A percentile compares a stretch with the other conserved stretches of the same genome.
These are phyloP conservation scores for Tridacna crocea DNA, from an alignment of 2,888 invertebrate species.

Conservation along the genomic window DNA sequence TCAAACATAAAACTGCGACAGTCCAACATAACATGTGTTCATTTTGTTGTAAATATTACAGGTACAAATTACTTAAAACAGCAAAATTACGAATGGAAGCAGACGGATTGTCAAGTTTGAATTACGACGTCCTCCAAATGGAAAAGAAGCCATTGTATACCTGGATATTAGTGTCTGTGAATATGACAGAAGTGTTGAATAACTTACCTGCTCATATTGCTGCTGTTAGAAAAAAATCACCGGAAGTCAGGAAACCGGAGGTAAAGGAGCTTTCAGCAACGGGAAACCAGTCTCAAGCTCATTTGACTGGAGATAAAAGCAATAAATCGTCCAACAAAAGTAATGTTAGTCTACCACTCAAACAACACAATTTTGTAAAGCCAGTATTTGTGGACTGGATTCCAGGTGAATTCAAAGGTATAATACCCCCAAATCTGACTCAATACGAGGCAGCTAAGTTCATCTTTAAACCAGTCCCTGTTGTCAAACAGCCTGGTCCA, in stretches of 20 bases:
- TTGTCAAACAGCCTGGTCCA: neutral
- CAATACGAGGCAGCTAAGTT: conserved; percentile 21
- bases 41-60: conserved; percentile 39
- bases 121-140: conserved; percentile 61
- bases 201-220: conserved; percentile 34
- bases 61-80: conserved; percentile 63
- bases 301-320: neutral
- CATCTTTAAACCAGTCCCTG: conserved; percentile 1
- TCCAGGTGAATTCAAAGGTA: conserved; percentile 44
- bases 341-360: neutral
- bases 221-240: neutral
- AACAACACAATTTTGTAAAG: neutral
- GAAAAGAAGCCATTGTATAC: conserved; percentile 66
- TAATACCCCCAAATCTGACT: conserved; percentile 34
- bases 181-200: conserved; percentile 55
- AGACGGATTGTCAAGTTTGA: conserved; percentile 69
- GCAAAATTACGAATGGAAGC: conserved; percentile 59
- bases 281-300: neutral
- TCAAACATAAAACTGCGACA: no score
- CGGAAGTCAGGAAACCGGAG: neutral
- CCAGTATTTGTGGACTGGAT: conserved; percentile 49
- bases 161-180: conserved; percentile 62
- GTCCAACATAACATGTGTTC: no score
- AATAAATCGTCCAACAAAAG: neutral
- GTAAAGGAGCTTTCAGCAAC: neutral